Conservation (phyloP, 1,140 invertebrate genomes). For the Plodia interpunctella region DNA sequence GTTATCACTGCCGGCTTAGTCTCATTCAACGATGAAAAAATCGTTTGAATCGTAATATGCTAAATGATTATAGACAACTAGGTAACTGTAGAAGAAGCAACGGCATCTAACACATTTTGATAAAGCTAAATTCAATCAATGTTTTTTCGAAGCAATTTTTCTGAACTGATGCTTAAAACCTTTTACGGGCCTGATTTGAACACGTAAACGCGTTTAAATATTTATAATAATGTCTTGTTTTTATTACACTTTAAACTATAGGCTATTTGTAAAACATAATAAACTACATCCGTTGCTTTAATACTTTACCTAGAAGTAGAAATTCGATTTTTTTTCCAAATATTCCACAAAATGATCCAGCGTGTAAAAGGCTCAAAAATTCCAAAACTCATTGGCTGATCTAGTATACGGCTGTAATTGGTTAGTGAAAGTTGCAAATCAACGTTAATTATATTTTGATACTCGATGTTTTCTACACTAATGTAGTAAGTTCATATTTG, state of each 20-base stretch:
- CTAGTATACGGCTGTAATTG: conserved; percentile 76
- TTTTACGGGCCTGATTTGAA: too few relatives aligned
- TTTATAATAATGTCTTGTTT: too few relatives aligned
- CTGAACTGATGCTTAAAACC: too few relatives aligned
- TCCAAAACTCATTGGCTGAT: conserved; percentile 70
- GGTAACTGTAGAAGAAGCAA: too few relatives aligned
- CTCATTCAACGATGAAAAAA: not conserved
- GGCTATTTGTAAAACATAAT: too few relatives aligned
- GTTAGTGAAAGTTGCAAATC: conserved; percentile 74
- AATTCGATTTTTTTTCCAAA: too few relatives aligned
- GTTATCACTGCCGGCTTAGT: conserved; percentile 22
- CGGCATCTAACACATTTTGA: too few relatives aligned
- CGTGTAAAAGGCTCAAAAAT: conserved; percentile 60
- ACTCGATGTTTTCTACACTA: conserved; percentile 75
- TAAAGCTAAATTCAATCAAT: too few relatives aligned
- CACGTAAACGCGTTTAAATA: too few relatives aligned
- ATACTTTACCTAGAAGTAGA: not conserved
- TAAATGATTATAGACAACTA: not conserved
- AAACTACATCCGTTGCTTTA: not conserved
- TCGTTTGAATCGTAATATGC: not conserved
- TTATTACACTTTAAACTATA: too few relatives aligned
- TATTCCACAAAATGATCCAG: conserved; percentile 35
- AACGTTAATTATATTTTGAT: conserved; percentile 76
- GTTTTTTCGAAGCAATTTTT: too few relatives aligned
- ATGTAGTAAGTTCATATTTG: conserved; percentile 63